Percentiles rank a stretch among this genome's conserved stretches.
Evolutionary conservation across 1,140 invertebrate species (phyloP).

Genomic region (Diabrotica virgifera): DNA sequence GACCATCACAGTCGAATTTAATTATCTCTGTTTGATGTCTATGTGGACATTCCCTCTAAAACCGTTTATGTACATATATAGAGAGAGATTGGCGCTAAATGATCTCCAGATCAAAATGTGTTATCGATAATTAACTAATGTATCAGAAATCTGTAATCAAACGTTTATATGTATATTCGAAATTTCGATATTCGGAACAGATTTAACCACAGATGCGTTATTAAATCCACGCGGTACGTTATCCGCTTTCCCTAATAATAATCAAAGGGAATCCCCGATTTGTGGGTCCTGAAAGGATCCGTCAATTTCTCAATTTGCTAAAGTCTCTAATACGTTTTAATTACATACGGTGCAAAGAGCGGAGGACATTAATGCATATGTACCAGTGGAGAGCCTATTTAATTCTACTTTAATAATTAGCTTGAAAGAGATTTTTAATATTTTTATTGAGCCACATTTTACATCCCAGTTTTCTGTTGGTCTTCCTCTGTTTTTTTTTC

Average conservation of each 20-base stretch:
- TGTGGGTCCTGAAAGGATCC: background rate
- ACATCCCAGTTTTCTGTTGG: too few species aligned
- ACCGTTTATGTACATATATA: constrained; percentile 1
- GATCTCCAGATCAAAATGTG: background rate
- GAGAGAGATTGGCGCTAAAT: background rate
- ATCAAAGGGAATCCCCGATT: background rate
- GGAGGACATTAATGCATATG: too few species aligned
- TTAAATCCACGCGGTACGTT: background rate
- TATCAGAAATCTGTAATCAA: background rate
- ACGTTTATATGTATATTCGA: background rate
- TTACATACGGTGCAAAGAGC: background rate
- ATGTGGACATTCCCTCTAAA: background rate
- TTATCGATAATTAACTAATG: constrained; percentile 1
- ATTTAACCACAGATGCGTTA: constrained; percentile 2
- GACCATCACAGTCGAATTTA: background rate
- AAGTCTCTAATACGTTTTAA: background rate
- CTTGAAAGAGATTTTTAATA: too few species aligned
- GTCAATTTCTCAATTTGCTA: background rate
- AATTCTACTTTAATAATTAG: too few species aligned
- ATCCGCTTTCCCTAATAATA: background rate
- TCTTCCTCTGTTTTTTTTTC: too few species aligned
- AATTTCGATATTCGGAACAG: background rate
- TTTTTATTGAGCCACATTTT: too few species aligned
- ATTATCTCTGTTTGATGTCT: background rate
- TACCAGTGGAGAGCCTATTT: too few species aligned